Conservation (phyloP, 2,888 invertebrate species). For the Aporophyla nigra region DNA sequence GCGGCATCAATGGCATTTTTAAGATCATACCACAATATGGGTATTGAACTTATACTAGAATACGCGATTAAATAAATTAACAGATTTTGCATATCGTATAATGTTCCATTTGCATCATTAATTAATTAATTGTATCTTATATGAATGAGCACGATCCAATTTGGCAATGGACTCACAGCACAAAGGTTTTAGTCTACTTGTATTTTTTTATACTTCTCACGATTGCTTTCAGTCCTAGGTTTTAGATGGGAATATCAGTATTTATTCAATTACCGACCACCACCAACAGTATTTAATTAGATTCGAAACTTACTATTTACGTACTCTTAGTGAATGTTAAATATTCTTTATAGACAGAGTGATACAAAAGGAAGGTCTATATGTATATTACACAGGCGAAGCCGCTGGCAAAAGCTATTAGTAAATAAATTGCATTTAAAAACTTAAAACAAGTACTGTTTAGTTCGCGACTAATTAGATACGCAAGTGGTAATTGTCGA, state of each 20-base stretch:
- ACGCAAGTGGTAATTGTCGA: background rate
- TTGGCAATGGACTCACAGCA: slow-evolving; percentile 48
- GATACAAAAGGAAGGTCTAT: no score
- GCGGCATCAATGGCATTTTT: no score
- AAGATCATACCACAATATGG: no score
- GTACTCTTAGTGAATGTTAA: no score
- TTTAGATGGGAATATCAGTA: background rate
- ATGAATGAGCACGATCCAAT: slow-evolving; percentile 49
- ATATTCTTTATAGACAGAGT: no score
- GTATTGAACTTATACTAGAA: no score
- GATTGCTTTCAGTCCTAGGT: background rate
- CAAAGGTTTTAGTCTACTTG: background rate
- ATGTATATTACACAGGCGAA: no score
- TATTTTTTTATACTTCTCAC: no score
- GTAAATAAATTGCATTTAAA: background rate
- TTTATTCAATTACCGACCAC: background rate
- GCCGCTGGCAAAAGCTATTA: no score
- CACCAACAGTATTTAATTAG: background rate
- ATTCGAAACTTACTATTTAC: background rate
- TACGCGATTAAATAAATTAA: no score
- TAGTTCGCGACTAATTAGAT: background rate
- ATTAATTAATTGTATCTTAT: no score
- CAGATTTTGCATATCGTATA: slow-evolving; percentile 4
- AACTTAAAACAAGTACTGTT: no score
- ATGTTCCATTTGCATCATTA: slow-evolving; percentile 1